phyloP scores from a whole-genome alignment of 2,797 vertebrate genomes.

The Xenentodon cancila region DNA sequence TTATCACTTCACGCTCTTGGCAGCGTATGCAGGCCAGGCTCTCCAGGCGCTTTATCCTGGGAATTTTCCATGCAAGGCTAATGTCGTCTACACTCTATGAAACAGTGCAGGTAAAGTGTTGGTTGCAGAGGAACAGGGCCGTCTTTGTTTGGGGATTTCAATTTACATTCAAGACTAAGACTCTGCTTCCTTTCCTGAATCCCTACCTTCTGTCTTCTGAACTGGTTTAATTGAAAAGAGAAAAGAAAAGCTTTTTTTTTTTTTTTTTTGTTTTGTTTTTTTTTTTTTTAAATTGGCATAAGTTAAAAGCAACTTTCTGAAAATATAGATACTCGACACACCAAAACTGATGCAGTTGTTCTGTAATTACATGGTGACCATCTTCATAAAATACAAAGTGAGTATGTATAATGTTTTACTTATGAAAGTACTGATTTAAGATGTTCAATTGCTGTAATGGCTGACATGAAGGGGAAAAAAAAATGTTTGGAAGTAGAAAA shows the following conservation, averaged over 20 bases:
- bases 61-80: constrained; percentile 36
- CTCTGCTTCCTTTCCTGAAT: constrained; percentile 15
- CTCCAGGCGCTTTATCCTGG: constrained; percentile 37
- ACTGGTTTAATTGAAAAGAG: constrained; percentile 11
- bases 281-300: constrained; percentile 16
- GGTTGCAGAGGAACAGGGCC: constrained; percentile 21
- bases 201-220: constrained; percentile 25
- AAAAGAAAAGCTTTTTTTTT: background rate
- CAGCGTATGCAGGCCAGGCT: constrained; percentile 15
- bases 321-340: background rate
- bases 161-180: constrained; percentile 42
- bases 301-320: constrained; percentile 17
- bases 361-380: constrained; percentile 1
- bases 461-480: constrained; percentile 1
- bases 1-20: constrained; percentile 39
- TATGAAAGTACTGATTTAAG: background rate
- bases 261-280: background rate
- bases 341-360: background rate
- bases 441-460: background rate
- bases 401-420: constrained; percentile 7
- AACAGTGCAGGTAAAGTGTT: constrained; percentile 37
- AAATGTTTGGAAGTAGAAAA: constrained; percentile 6
- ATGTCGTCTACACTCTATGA: constrained; percentile 46
- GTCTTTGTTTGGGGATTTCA: constrained; percentile 41
- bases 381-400: constrained; percentile 13